Conservation (phyloP, 2,113 vertebrate genomes). For the Ceyx melanurus region DNA sequence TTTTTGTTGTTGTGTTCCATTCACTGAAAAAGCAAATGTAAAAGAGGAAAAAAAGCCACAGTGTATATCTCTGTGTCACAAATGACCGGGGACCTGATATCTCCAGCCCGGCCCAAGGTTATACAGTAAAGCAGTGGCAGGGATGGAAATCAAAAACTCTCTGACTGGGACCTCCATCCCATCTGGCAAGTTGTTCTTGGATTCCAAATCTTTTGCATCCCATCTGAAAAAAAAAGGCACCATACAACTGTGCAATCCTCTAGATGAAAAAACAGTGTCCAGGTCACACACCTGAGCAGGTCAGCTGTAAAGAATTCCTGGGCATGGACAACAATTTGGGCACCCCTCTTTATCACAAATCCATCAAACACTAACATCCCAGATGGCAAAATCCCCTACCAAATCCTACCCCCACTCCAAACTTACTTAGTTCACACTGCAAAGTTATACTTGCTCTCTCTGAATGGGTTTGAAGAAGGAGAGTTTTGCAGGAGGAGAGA, state of each 20-base stretch:
- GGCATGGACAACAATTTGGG: not conserved
- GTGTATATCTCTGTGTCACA: not conserved
- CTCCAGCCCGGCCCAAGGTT: not conserved
- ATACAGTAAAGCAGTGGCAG: not conserved
- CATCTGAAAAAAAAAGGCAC: not conserved
- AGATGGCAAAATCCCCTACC: not conserved
- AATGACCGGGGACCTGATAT: not conserved
- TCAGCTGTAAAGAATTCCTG: not conserved
- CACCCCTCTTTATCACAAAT: not conserved
- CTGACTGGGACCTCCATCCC: not conserved
- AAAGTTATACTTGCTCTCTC: not conserved
- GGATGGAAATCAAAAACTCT: not conserved
- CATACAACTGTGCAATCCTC: not conserved
- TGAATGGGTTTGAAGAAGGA: not conserved
- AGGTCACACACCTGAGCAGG: not conserved
- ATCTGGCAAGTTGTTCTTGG: not conserved
- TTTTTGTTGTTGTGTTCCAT: not conserved
- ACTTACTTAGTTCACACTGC: not conserved
- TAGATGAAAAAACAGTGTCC: not conserved
- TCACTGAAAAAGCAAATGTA: not conserved
- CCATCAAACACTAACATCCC: not conserved
- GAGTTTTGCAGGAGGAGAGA: not conserved
- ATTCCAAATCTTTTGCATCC: not conserved
- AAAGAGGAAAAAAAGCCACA: not conserved
- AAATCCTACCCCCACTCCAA: not conserved